These are phyloP conservation scores for Epiperipatus broadwayi DNA, from an alignment of 2,888 invertebrate species.

Conservation along the genomic window DNA sequence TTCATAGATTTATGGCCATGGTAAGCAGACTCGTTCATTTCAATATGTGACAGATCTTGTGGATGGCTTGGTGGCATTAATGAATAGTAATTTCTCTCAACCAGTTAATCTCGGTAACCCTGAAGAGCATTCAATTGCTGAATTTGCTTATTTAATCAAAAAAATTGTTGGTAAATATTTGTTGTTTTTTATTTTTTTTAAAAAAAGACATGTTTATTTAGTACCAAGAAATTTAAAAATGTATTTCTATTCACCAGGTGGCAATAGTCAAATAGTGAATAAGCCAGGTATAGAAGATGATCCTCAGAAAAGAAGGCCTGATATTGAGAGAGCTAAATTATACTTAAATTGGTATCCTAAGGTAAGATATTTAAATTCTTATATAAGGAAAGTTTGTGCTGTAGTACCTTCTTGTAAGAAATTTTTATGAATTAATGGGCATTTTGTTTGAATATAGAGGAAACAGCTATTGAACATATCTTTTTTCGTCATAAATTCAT, in stretches of 20 bases:
- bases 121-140: slow-evolving; percentile 84
- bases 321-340: slow-evolving; percentile 67
- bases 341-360: slow-evolving; percentile 79
- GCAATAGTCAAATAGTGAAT: slow-evolving; percentile 60
- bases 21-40: slow-evolving; percentile 62
- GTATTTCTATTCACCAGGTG: slow-evolving; percentile 38
- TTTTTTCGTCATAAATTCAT: background rate
- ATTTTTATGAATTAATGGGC: too few species aligned
- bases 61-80: slow-evolving; percentile 71
- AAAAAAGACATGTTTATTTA: background rate
- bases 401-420: too few species aligned
- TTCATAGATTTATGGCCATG: slow-evolving; percentile 37
- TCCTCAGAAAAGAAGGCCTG: slow-evolving; percentile 79
- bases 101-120: slow-evolving; percentile 97
- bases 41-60: slow-evolving; percentile 95
- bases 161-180: slow-evolving; percentile 34
- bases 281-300: slow-evolving; percentile 81
- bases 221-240: background rate
- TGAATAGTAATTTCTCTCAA: slow-evolving; percentile 76
- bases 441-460: too few species aligned
- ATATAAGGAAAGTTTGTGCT: background rate
- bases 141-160: slow-evolving; percentile 35
- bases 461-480: slow-evolving; percentile 11
- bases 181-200: slow-evolving; percentile 10
- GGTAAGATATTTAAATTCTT: slow-evolving; percentile 32